Base-by-base conservation (phyloP, 2,888 invertebrate species). In the Pardosa pseudoannulata region DNA sequence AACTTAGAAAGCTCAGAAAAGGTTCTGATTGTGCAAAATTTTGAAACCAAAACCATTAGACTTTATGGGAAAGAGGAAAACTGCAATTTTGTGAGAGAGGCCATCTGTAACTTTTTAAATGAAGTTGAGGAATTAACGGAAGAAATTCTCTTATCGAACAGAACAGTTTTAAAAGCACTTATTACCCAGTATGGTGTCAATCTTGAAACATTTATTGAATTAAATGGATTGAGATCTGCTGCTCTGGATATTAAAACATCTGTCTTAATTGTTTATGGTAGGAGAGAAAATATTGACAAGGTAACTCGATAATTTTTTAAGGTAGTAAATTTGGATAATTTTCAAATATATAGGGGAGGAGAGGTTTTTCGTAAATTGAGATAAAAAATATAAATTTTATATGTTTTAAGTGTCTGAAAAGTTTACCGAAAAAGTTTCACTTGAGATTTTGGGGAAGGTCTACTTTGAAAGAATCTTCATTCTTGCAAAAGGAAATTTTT, bases 181-280 rank as follows among this genome's bases (percentile, higher is more conserved):
- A 71, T 87, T 7, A 46, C 27, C 16, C n/a, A 87, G 56, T 87
- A 76, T 87, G 87, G 87, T n/a, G 71, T 31, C 2, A 76, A 80
- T 46, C 39, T 80, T 2, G 76, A 80, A 29, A 75, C 56, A 13
- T 87, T 87, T 19, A 72, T 87, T 23, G 80, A 80, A 36, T 31
- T 39, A 2, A 71, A 68, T 67, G 65, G 50, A n/a, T 46, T 87
- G 23, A 70, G 65, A 50, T 72, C 76, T 50, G 87, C 87, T 39
- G 56, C 56, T 9, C 19, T 87, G 28, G 70, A 87, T 32, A 75
- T 87, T 6, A 79, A 64, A 27, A 46, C 62, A 7, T 79, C 70
- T 28, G 27, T 28, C n/a, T 27, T 86, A 0, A 64, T 70, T n/a
- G 29, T 86, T n/a, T 62, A 74, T 74, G 85, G 85, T 27, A 70